These are phyloP conservation scores for Chrosomus eos DNA, from an alignment of 2,797 vertebrate species.

Conservation along the genomic window DNA sequence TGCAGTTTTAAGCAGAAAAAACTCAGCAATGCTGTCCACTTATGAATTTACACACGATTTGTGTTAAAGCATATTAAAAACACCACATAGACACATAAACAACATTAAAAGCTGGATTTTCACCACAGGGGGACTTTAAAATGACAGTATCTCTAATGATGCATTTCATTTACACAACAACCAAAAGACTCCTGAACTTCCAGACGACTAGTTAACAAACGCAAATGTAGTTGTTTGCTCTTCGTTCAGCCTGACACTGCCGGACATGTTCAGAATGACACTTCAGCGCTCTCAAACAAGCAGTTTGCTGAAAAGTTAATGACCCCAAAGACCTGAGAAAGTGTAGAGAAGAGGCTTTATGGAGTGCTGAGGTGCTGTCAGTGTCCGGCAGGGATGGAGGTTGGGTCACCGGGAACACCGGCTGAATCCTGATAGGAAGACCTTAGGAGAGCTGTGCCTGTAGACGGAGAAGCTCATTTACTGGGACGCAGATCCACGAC, in stretches of 20 bases:
- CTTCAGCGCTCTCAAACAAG: neutral
- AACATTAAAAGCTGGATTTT: too few relatives aligned
- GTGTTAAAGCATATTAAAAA: too few relatives aligned
- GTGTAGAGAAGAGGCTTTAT: neutral
- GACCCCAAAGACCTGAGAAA: slow-evolving; percentile 7
- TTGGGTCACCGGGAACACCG: slow-evolving; percentile 15
- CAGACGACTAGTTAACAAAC: neutral
- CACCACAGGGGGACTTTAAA: too few relatives aligned
- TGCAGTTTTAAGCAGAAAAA: too few relatives aligned
- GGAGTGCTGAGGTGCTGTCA: neutral
- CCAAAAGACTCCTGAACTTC: too few relatives aligned
- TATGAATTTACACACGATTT: too few relatives aligned
- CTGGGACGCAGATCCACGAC: neutral
- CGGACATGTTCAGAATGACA: neutral
- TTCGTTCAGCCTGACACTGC: neutral
- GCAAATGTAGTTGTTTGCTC: neutral
- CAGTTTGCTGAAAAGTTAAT: slow-evolving; percentile 15
- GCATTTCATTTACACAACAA: too few relatives aligned
- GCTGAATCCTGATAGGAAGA: slow-evolving; percentile 36
- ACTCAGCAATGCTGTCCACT: too few relatives aligned
- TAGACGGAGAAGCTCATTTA: neutral
- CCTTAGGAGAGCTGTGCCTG: neutral
- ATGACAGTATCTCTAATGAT: too few relatives aligned
- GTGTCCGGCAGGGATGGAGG: slow-evolving; percentile 2
- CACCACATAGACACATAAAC: too few relatives aligned